phyloP scores from a whole-genome alignment of 2,797 vertebrate species.

The Characodon lateralis region DNA sequence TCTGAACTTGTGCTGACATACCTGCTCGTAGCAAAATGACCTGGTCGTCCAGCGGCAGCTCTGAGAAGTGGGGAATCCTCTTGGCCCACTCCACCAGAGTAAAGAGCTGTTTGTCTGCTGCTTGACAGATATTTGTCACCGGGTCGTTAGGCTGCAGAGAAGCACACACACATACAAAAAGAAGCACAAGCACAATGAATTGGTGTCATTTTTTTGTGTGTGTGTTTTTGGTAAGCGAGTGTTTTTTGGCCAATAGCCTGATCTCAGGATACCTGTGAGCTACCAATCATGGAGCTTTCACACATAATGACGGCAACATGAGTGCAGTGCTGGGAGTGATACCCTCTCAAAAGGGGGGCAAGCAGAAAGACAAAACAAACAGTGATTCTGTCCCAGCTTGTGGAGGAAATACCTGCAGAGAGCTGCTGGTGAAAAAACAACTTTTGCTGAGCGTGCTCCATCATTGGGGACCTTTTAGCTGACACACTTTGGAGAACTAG shows the following conservation, averaged over 20 bases:
- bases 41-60: slow-evolving; percentile 94
- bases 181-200: slow-evolving; percentile 18
- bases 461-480: slow-evolving; percentile 71
- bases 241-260: slow-evolving; percentile 32
- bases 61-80: slow-evolving; percentile 94
- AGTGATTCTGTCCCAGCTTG: slow-evolving; percentile 65
- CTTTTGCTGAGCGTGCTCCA: slow-evolving; percentile 48
- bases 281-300: slow-evolving; percentile 11
- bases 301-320: slow-evolving; percentile 28
- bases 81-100: slow-evolving; percentile 98
- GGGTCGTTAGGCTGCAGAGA: slow-evolving; percentile 89
- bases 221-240: neutral
- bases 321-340: slow-evolving; percentile 55
- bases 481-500: slow-evolving; percentile 55
- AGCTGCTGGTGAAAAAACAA: slow-evolving; percentile 59
- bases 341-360: slow-evolving; percentile 56
- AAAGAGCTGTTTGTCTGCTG: slow-evolving; percentile 96
- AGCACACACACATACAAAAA: slow-evolving; percentile 21
- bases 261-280: slow-evolving; percentile 12
- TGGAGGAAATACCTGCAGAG: slow-evolving; percentile 82
- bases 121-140: slow-evolving; percentile 97
- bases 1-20: slow-evolving; percentile 50
- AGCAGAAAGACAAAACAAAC: slow-evolving; percentile 77
- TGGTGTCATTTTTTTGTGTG: slow-evolving; percentile 1
- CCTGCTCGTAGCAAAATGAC: slow-evolving; percentile 97